phyloP scores from a whole-genome alignment of 1,140 invertebrate genomes.

The Acromyrmex charruanus region DNA sequence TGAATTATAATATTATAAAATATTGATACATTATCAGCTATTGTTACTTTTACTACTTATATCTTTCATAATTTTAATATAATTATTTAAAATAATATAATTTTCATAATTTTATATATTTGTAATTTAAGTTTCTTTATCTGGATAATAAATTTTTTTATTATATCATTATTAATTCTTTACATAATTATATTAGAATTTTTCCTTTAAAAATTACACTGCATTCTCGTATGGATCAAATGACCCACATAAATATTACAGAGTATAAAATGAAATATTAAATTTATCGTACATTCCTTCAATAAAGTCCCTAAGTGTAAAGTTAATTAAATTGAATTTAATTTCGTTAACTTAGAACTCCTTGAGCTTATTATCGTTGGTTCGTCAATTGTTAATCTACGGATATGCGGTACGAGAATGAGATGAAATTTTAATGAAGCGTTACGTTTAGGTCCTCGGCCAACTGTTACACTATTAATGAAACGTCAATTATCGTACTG shows the following conservation, averaged over 20 bases:
- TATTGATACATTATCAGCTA: neutral
- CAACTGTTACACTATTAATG: conserved; percentile 34
- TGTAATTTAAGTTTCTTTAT: neutral
- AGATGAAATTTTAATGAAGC: conserved; percentile 73
- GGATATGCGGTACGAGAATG: conserved; percentile 1
- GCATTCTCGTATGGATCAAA: neutral
- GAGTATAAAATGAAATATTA: neutral
- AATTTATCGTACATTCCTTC: neutral
- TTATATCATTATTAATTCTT: conserved; percentile 1
- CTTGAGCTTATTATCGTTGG: conserved; percentile 57
- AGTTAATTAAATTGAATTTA: conserved; percentile 56
- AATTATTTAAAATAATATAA: too few relatives aligned
- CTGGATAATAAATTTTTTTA: neutral
- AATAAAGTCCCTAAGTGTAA: neutral
- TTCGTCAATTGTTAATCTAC: conserved; percentile 58
- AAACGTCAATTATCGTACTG: conserved; percentile 24
- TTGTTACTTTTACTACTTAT: neutral
- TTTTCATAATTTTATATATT: neutral
- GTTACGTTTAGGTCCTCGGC: conserved; percentile 49
- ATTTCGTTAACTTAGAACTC: conserved; percentile 52
- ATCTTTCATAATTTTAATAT: neutral
- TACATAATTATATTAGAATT: neutral
- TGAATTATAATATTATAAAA: neutral
- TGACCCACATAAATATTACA: neutral
- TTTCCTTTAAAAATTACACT: neutral